Conservation (phyloP, 2,113 vertebrate genomes). For the Tychaedon coryphoeus region DNA sequence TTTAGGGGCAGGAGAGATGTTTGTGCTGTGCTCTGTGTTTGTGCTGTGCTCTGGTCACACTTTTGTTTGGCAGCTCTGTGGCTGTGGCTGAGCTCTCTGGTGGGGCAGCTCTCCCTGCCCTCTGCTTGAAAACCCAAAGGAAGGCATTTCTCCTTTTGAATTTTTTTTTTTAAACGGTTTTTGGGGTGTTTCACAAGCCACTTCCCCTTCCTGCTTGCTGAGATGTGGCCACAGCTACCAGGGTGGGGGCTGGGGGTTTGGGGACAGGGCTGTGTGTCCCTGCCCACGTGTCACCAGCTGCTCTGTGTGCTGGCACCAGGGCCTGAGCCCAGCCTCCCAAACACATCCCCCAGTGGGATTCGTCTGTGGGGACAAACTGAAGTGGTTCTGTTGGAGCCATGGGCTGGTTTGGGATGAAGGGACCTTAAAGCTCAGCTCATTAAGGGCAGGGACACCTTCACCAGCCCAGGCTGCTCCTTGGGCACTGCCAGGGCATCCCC, state of each 20-base stretch:
- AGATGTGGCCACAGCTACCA: not conserved
- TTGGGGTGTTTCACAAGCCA: not conserved
- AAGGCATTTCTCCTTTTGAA: not conserved
- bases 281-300: rapidly evolving
- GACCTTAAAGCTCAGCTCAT: not conserved
- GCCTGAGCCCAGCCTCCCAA: not conserved
- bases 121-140: not conserved
- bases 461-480: rapidly evolving
- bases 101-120: not conserved
- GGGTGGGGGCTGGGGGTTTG: not conserved
- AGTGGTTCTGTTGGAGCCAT: not conserved
- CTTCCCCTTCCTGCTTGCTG: slow-evolving; percentile 29
- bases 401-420: not conserved
- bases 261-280: not conserved
- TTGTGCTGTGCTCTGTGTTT: not conserved
- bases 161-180: not conserved
- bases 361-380: not conserved
- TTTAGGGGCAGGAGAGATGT: not conserved
- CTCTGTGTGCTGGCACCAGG: not conserved
- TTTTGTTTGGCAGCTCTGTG: rapidly evolving
- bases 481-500: not conserved
- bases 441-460: not conserved
- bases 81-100: not conserved
- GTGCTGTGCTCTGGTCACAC: not conserved
- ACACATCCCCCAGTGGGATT: not conserved